Conservation (phyloP, 2,113 vertebrate genomes). For the Panthera tigris region DNA sequence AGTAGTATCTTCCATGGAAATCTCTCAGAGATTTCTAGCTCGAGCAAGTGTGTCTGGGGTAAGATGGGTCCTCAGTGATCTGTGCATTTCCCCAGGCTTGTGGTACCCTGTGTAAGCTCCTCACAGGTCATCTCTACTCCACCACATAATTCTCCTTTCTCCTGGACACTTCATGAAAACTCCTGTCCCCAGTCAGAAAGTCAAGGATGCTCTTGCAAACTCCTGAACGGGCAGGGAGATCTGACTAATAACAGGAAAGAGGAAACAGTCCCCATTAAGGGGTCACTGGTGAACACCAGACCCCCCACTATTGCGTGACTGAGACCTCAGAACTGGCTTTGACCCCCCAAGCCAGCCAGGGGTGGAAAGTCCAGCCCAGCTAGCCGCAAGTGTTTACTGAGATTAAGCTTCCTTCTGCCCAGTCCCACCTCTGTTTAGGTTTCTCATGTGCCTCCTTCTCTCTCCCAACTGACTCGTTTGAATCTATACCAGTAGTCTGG, state of each 20-base stretch:
- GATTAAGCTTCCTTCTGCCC: not conserved
- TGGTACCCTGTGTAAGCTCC: not conserved
- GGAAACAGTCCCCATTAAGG: not conserved
- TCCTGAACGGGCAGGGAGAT: not conserved
- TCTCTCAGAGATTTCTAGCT: not conserved
- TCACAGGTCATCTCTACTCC: not conserved
- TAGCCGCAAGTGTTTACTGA: not conserved
- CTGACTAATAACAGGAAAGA: not conserved
- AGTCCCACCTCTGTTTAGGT: not conserved
- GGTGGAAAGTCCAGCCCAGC: not conserved
- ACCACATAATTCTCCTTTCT: not conserved
- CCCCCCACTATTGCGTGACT: rapidly evolving
- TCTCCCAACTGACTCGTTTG: not conserved
- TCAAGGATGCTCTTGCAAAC: not conserved
- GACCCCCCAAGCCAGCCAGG: not conserved
- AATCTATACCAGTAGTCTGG: not conserved
- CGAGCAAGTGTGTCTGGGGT: not conserved
- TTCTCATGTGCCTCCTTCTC: not conserved
- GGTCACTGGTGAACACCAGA: not conserved
- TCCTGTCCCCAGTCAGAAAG: not conserved
- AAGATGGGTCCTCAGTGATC: not conserved
- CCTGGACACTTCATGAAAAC: not conserved
- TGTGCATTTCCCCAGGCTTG: not conserved
- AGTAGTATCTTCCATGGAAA: not conserved
- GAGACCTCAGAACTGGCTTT: not conserved